Evolutionary conservation across 2,113 vertebrate genomes (phyloP), one percentile per base, ranked within the genome.

Genomic region (Centropristis striata): DNA sequence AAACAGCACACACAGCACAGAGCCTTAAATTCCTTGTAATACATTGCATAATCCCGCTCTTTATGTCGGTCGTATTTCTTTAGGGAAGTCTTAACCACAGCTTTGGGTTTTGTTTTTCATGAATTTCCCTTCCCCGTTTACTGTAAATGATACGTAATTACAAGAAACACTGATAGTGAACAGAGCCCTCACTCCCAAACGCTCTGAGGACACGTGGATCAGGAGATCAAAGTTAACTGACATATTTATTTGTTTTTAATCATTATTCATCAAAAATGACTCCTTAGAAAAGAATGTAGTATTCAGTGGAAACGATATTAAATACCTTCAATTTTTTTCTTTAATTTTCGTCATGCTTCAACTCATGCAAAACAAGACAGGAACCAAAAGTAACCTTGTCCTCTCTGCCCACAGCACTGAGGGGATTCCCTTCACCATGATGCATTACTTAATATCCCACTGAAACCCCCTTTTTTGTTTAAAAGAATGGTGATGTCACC

Each of bases 71-170:
- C 16, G 9, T 11, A 25, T 53, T 75, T 79, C 4, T 87, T 70
- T 42, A 18, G 58, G 55, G 83, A 87, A 89, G 72, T 84, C 5
- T 10, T 0, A 23, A 60, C 57, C 54, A 16, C 44, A 51, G 27
- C 6, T 5, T 4, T 54, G 71, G 66, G 68, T 65, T 64, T 85
- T 86, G 32, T 6, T 50, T 64, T 85, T 86, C 32, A 4, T 50
- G 64, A 55, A 49, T 42, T 63, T 39, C 57, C 64, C 57, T 39
- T 80, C 36, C 50, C 39, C n/a, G 20, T 60, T 92, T 87, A 72
- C 27, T 15, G 46, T 60, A 82, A 78, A 1, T 75, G 47, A 78
- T 39, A 50, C 15, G 1, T n/a, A 50, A 14, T 83, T 57, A 66
- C 60, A 55, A 81, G 51, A 87, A 88, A 84, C 23, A 14, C 8